These are phyloP conservation scores for Phoebastria nigripes DNA, from an alignment of 2,797 vertebrate species.

Conservation along the genomic window DNA sequence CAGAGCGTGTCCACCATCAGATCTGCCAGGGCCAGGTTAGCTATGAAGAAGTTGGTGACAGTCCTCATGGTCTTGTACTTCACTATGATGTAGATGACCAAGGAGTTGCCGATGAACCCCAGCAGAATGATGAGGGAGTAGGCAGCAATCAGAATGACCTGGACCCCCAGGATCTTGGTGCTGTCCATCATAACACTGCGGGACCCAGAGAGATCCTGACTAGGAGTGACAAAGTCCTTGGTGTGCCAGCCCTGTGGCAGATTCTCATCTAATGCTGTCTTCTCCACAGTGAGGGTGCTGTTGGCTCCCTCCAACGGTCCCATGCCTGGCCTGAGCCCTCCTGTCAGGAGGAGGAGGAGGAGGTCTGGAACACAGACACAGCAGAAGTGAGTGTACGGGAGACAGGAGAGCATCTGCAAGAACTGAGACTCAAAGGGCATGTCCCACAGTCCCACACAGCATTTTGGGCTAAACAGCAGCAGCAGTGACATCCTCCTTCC, in stretches of 20 bases:
- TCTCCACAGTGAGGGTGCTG: slow-evolving; percentile 74
- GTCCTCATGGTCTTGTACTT: slow-evolving; percentile 91
- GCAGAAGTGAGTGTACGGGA: not conserved
- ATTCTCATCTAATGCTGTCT: slow-evolving; percentile 41
- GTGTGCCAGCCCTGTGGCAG: slow-evolving; percentile 46
- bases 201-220: slow-evolving; percentile 70
- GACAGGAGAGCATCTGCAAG: not conserved
- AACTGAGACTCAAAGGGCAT: not conserved
- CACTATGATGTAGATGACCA: slow-evolving; percentile 90
- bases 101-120: slow-evolving; percentile 85
- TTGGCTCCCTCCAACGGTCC: slow-evolving; percentile 79
- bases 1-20: slow-evolving; percentile 90
- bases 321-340: slow-evolving; percentile 66
- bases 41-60: slow-evolving; percentile 93
- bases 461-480: not conserved
- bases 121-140: slow-evolving; percentile 90
- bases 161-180: slow-evolving; percentile 87
- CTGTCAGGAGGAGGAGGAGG: not conserved
- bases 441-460: not conserved
- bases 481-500: not conserved
- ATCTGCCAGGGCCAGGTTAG: slow-evolving; percentile 90
- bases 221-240: slow-evolving; percentile 66
- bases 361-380: slow-evolving; percentile 31
- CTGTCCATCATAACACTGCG: slow-evolving; percentile 82
- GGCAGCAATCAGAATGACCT: slow-evolving; percentile 84